A percentile compares a stretch with the other conserved stretches of the same genome.
Conservation (phyloP, 2,113 vertebrate species). For the Nycticorax nycticorax region DNA sequence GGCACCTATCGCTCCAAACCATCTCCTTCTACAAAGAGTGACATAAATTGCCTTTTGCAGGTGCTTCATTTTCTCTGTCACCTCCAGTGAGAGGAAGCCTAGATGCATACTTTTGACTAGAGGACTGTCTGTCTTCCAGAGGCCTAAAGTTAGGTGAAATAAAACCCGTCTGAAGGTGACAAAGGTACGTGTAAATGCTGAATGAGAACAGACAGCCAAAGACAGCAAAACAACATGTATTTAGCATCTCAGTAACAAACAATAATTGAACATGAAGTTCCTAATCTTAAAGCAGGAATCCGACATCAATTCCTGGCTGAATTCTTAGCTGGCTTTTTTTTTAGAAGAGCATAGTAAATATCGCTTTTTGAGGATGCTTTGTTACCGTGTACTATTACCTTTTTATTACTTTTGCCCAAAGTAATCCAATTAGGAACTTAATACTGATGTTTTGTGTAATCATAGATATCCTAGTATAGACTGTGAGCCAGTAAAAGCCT, state of each 20-base stretch:
- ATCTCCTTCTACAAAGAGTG: background rate
- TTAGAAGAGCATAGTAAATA: background rate
- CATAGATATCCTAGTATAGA: background rate
- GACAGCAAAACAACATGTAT: background rate
- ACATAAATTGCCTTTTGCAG: background rate
- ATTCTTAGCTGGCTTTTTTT: background rate
- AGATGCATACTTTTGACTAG: background rate
- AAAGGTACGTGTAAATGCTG: background rate
- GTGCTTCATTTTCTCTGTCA: background rate
- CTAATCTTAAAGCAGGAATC: background rate
- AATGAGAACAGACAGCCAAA: conserved; percentile 26
- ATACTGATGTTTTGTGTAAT: conserved; percentile 50
- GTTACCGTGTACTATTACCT: background rate
- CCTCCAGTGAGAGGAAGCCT: background rate
- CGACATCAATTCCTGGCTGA: background rate
- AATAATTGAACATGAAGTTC: conserved; percentile 37
- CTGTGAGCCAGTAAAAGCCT: background rate
- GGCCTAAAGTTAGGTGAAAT: background rate
- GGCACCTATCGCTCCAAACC: background rate
- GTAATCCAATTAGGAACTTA: conserved; percentile 29
- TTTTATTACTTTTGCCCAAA: background rate
- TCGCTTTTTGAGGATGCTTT: background rate
- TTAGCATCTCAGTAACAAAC: background rate
- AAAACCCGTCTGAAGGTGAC: background rate
- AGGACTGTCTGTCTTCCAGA: background rate